These are phyloP conservation scores for Meda fulgida DNA, from an alignment of 2,797 vertebrate genomes.

Conservation along the genomic window DNA sequence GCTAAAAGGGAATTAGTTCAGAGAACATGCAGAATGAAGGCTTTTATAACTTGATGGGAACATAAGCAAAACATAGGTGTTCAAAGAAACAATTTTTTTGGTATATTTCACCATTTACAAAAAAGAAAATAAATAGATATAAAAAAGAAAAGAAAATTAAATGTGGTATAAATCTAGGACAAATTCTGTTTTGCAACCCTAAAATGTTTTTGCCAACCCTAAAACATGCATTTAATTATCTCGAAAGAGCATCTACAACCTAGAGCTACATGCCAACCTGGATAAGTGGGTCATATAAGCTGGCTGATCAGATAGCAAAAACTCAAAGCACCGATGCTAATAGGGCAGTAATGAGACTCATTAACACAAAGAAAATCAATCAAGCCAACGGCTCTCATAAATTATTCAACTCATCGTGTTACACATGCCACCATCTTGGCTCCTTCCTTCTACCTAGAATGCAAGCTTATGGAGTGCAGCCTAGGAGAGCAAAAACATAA, in stretches of 20 bases:
- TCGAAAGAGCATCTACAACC: not conserved
- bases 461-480: constrained; percentile 2
- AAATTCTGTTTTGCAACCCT: not conserved
- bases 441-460: constrained; percentile 54
- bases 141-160: not conserved
- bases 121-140: not conserved
- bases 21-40: not conserved
- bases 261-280: constrained; percentile 13
- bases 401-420: constrained; percentile 74
- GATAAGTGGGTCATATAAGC: constrained; percentile 66
- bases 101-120: not conserved
- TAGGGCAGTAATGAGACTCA: constrained; percentile 80
- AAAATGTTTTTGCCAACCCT: not conserved
- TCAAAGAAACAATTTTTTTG: not conserved
- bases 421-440: constrained; percentile 55
- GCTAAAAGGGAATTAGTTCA: not conserved
- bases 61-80: not conserved
- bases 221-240: constrained; percentile 1
- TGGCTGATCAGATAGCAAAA: constrained; percentile 68
- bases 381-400: constrained; percentile 73
- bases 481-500: not conserved
- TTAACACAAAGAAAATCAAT: constrained; percentile 80
- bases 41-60: not conserved
- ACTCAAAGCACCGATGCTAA: constrained; percentile 71
- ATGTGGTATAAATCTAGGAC: not conserved